phyloP scores from a whole-genome alignment of 2,113 vertebrate species.

The Cavia aperea region DNA sequence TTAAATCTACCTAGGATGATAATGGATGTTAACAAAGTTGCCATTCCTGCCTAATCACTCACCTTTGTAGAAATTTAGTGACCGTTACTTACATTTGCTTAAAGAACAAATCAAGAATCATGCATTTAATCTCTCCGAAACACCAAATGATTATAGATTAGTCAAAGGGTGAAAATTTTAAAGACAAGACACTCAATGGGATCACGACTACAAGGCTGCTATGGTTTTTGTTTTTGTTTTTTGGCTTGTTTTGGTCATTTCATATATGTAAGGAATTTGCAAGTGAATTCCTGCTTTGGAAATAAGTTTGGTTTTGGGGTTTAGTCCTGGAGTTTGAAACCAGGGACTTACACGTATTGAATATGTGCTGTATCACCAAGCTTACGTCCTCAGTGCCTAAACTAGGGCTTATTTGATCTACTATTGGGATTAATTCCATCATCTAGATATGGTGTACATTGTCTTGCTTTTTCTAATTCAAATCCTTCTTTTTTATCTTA shows the following conservation, averaged over 20 bases:
- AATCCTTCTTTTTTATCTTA: neutral
- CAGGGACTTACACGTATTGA: neutral
- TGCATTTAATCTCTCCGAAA: neutral
- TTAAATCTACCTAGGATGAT: neutral
- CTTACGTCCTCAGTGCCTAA: neutral
- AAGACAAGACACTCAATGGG: neutral
- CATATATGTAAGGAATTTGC: neutral
- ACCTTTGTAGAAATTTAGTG: neutral
- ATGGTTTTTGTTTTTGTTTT: neutral
- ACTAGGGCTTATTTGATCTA: neutral
- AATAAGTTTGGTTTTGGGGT: neutral
- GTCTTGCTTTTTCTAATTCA: neutral
- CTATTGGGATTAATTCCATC: neutral
- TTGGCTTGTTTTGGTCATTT: neutral
- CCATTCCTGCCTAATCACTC: neutral
- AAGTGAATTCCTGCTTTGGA: conserved; percentile 10
- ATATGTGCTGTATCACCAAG: neutral
- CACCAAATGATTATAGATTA: neutral
- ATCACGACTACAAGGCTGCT: neutral
- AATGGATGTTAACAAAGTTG: neutral
- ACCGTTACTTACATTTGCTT: neutral
- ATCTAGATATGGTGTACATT: neutral
- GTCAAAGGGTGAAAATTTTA: neutral
- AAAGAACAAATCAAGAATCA: neutral
- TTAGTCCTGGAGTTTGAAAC: neutral